Base-by-base conservation (phyloP, 2,888 invertebrate genomes). In the Trachelus stipa region DNA sequence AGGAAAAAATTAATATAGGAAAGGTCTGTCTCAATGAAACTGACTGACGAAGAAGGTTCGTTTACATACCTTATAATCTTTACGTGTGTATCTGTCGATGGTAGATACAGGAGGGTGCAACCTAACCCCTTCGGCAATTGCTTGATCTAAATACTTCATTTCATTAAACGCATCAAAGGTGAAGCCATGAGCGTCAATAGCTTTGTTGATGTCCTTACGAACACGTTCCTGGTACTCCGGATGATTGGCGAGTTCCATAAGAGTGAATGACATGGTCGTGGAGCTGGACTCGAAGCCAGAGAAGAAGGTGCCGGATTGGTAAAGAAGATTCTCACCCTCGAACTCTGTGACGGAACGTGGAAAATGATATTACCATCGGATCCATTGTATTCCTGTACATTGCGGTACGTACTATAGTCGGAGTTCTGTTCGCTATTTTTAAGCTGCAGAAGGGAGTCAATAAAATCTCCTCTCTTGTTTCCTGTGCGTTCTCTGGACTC, bases 231-330 rank as follows among this genome's bases (percentile, higher is more conserved):
- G 90, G 73, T 75, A 79, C 34, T 86, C 82, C 1, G 82, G 81
- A 77, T 87, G 79, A 35, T 84, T 87, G 0, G 90, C 88, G 12
- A 90, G 76, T 81, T 90, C 89, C 85, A 90, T 84, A 11, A 90
- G 80, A 0, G 89, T 89, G 73, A 90, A 90, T 3, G 88, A 81
- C 68, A 87, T 83, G 6, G 87, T 83, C 0, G 88, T 87, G 9
- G 89, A 85, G 76, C 89, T 90, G 0, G 90, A 90, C 78, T 90
- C 90, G 74, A 89, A 90, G n/a, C 90, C 90, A 30, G 90, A 89
- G 76, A 90, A 90, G 75, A 90, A 89, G 3, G 89, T 89, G 23
- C 89, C 90, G 6, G 89, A 87, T 74, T 90, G 90, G n/a, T 84
- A 88, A 1, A 90, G 76, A 30, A 90, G 81, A 82, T 89, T 88